Evolutionary conservation across 2,113 vertebrate genomes (phyloP).

Genomic region (Turnix velox): DNA sequence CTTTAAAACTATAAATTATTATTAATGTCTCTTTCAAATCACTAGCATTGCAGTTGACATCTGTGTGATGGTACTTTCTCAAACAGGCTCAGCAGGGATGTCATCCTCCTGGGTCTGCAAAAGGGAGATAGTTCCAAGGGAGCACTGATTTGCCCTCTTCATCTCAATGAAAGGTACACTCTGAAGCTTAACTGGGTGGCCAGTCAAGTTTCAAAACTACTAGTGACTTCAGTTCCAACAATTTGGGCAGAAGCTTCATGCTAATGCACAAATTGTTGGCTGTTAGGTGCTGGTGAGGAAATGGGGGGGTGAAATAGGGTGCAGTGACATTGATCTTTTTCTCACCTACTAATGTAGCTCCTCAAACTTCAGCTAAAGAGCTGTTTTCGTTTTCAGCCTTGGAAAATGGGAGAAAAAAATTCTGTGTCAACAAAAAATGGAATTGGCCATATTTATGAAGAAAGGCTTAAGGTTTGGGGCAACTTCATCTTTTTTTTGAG

Average conservation of each 20-base stretch:
- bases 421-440: not conserved
- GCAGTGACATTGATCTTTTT: not conserved
- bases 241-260: not conserved
- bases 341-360: not conserved
- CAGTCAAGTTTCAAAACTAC: not conserved
- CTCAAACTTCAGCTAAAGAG: not conserved
- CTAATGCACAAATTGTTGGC: not conserved
- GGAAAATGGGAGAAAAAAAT: not conserved
- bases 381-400: not conserved
- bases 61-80: not conserved
- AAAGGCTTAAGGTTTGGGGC: not conserved
- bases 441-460: not conserved
- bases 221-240: not conserved
- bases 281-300: not conserved
- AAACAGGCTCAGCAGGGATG: accelerated
- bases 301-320: not conserved
- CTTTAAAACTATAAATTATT: not conserved
- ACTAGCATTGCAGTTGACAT: not conserved
- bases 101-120: not conserved
- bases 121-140: not conserved
- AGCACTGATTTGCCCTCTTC: not conserved
- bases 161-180: not conserved
- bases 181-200: not conserved
- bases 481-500: not conserved
- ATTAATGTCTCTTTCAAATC: not conserved